A percentile compares a stretch with the other conserved stretches of the same genome.
phyloP scores from a whole-genome alignment of 1,140 invertebrate species.

The Elysia chlorotica region DNA sequence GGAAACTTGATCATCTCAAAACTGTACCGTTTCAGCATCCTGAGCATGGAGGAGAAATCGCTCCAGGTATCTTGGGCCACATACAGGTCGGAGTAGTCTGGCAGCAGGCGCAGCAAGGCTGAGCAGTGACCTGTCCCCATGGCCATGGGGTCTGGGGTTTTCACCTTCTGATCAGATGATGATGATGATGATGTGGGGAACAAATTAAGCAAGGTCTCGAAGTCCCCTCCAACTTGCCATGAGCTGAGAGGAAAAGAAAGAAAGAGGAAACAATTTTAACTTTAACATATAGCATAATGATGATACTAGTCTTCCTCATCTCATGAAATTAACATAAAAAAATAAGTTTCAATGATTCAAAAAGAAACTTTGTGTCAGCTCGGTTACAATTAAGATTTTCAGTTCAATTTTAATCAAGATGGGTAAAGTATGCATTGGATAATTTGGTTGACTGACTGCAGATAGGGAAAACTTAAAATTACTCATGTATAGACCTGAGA shows the following conservation, averaged over 20 bases:
- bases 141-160: conserved; percentile 42
- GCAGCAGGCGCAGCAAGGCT: conserved; percentile 69
- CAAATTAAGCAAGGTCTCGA: conserved; percentile 69
- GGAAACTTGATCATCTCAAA: conserved; percentile 83
- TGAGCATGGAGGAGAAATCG: conserved; percentile 83
- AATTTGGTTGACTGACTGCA: too few relatives aligned
- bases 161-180: conserved; percentile 57
- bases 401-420: too few relatives aligned
- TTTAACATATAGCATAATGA: too few relatives aligned
- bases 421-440: too few relatives aligned
- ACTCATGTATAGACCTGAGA: too few relatives aligned
- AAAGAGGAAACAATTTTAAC: background rate
- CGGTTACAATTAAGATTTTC: too few relatives aligned
- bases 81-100: conserved; percentile 66
- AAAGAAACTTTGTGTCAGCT: conserved; percentile 35
- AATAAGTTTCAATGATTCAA: background rate
- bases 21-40: conserved; percentile 88
- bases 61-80: conserved; percentile 75
- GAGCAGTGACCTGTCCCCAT: conserved; percentile 67
- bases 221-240: conserved; percentile 73
- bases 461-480: too few relatives aligned
- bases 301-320: too few relatives aligned
- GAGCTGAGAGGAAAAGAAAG: conserved; percentile 37
- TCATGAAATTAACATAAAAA: too few relatives aligned
- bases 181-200: background rate